Conservation (phyloP, 2,797 vertebrate species). For the Melanotaenia pygmaea region DNA sequence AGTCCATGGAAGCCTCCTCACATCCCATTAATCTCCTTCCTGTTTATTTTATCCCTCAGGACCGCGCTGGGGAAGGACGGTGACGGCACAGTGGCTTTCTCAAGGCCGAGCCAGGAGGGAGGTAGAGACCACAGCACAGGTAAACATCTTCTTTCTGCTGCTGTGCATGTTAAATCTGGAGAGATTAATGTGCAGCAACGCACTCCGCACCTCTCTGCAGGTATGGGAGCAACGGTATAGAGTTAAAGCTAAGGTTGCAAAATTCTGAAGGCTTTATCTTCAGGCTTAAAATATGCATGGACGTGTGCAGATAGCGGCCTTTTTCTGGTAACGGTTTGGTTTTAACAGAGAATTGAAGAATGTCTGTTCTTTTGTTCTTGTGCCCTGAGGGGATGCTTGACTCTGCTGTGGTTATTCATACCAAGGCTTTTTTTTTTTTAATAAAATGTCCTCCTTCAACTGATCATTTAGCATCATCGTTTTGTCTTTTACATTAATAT, state of each 20-base stretch:
- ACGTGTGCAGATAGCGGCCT: not conserved
- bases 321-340: not conserved
- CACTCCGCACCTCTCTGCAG: not conserved
- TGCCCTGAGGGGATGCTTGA: slow-evolving; percentile 26
- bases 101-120: slow-evolving; percentile 63
- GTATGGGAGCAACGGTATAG: not conserved
- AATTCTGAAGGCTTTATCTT: not conserved
- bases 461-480: too few relatives aligned
- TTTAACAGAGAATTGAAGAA: slow-evolving; percentile 27
- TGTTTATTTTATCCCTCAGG: slow-evolving; percentile 59
- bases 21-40: slow-evolving; percentile 31
- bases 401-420: slow-evolving; percentile 40
- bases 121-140: slow-evolving; percentile 53
- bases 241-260: not conserved
- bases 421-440: slow-evolving; percentile 23
- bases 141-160: slow-evolving; percentile 39
- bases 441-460: too few relatives aligned
- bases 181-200: slow-evolving; percentile 1
- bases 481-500: too few relatives aligned
- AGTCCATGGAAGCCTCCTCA: not conserved
- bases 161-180: not conserved
- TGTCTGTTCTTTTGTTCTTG: slow-evolving; percentile 14
- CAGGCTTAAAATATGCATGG: not conserved
- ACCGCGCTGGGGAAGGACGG: slow-evolving; percentile 47
- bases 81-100: slow-evolving; percentile 71